Percentiles rank a stretch among this genome's conserved stretches.
Evolutionary conservation across 2,113 vertebrate species (phyloP).

Genomic region (Galemys pyrenaicus): DNA sequence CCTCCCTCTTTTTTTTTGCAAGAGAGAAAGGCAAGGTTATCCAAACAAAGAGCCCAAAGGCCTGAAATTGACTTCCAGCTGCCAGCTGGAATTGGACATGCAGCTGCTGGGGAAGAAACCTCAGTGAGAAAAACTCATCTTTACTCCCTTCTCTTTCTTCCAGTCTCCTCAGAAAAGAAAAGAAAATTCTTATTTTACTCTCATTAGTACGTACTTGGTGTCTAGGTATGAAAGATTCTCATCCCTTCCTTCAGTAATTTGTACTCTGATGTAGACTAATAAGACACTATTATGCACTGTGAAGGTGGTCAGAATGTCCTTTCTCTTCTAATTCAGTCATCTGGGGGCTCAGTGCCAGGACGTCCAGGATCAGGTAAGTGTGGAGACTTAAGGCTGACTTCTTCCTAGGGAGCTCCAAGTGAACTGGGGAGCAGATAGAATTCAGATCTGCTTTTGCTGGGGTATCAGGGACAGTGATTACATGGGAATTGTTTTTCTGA

Average conservation of each 20-base stretch:
- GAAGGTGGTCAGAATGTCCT: neutral
- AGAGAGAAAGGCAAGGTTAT: too few relatives aligned
- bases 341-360: conserved; percentile 81
- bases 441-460: neutral
- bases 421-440: neutral
- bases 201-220: neutral
- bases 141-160: neutral
- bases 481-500: neutral
- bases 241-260: neutral
- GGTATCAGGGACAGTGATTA: neutral
- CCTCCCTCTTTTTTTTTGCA: neutral
- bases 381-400: neutral
- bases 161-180: neutral
- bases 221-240: neutral
- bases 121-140: neutral
- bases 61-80: neutral
- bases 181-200: neutral
- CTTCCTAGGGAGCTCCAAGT: neutral
- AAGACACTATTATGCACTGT: neutral
- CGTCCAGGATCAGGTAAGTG: conserved; percentile 64
- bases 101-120: neutral
- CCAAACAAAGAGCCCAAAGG: neutral
- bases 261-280: neutral
- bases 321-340: conserved; percentile 83
- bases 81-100: neutral